phyloP scores from a whole-genome alignment of 2,888 invertebrate genomes.

The Fragum fragum region DNA sequence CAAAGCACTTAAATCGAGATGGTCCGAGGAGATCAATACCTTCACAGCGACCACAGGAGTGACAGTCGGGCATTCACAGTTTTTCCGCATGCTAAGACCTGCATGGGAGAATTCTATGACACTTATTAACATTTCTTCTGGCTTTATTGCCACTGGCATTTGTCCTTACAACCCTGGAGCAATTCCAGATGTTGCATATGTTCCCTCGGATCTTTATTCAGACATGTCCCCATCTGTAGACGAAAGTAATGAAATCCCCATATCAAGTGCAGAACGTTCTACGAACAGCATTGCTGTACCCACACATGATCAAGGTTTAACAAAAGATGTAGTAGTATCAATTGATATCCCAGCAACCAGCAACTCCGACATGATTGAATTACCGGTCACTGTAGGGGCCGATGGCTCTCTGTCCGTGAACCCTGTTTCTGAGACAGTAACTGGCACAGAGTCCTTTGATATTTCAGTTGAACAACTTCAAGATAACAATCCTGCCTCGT shows the following conservation, averaged over 20 bases:
- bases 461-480: background rate
- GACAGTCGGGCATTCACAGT: slow-evolving; percentile 31
- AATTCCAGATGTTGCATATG: slow-evolving; percentile 40
- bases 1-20: slow-evolving; percentile 36
- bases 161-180: slow-evolving; percentile 49
- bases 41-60: slow-evolving; percentile 40
- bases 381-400: background rate
- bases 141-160: slow-evolving; percentile 54
- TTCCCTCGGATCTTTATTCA: slow-evolving; percentile 28
- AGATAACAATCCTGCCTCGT: no score
- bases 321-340: no score
- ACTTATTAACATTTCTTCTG: slow-evolving; percentile 27
- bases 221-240: background rate
- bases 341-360: background rate
- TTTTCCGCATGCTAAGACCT: slow-evolving; percentile 20
- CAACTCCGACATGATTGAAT: background rate
- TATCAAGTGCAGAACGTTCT: background rate
- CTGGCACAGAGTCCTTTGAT: background rate
- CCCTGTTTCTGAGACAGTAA: background rate
- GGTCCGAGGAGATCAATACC: slow-evolving; percentile 11
- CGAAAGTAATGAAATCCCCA: background rate
- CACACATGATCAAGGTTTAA: no score
- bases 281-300: no score
- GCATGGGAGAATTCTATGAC: slow-evolving; percentile 45
- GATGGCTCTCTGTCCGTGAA: slow-evolving; percentile 1